phyloP scores from a whole-genome alignment of 1,140 invertebrate genomes.

The Anastatus disparis region DNA sequence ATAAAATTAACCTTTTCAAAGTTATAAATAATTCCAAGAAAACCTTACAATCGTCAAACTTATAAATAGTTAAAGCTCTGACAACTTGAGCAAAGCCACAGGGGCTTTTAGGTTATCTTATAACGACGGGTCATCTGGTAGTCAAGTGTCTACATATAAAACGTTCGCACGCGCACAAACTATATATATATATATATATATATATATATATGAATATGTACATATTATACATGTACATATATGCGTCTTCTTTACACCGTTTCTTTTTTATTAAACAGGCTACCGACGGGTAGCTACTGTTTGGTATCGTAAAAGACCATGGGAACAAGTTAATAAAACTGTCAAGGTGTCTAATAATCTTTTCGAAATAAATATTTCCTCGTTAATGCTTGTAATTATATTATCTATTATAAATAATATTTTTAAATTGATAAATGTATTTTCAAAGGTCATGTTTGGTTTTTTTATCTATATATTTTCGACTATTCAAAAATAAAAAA shows the following conservation, averaged over 20 bases:
- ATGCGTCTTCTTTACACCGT: constrained; percentile 46
- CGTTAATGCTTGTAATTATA: no score
- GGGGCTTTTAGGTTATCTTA: constrained; percentile 67
- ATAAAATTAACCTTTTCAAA: no score
- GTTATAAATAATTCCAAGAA: constrained; percentile 22
- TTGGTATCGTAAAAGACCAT: constrained; percentile 59
- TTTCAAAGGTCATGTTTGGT: no score
- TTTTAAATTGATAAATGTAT: no score
- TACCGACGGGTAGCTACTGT: constrained; percentile 55
- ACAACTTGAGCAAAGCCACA: constrained; percentile 64
- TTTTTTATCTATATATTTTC: no score
- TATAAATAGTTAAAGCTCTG: constrained; percentile 66
- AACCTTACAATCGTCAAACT: constrained; percentile 39
- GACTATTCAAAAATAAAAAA: no score
- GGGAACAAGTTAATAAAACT: constrained; percentile 65
- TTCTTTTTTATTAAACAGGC: constrained; percentile 46
- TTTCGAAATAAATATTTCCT: no score
- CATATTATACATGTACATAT: constrained; percentile 37
- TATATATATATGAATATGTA: constrained; percentile 46
- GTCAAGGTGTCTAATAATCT: constrained; percentile 45
- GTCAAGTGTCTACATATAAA: constrained; percentile 60
- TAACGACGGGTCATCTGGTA: constrained; percentile 67
- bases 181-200: constrained; percentile 13
- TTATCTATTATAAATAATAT: no score
- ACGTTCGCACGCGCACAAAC: constrained; percentile 30